A percentile compares a stretch with the other conserved stretches of the same genome.
phyloP scores from a whole-genome alignment of 2,888 invertebrate genomes.

The Caenorhabditis angaria region DNA sequence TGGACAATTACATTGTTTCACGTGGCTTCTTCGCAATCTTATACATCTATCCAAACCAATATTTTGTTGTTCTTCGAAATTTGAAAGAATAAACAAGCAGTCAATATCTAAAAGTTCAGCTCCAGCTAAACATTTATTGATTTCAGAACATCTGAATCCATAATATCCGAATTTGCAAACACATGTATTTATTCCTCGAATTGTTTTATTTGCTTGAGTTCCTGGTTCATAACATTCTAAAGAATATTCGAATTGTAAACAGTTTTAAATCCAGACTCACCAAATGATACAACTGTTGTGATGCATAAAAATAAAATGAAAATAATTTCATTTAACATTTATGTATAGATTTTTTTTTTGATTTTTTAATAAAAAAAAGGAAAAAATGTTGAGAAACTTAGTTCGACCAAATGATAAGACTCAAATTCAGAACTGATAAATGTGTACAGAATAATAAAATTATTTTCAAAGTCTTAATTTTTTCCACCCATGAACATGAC shows the following conservation, averaged over 20 bases:
- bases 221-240: constrained; percentile 36
- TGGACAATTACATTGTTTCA: constrained; percentile 31
- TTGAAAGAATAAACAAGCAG: background rate
- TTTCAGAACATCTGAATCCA: constrained; percentile 27
- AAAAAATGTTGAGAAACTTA: background rate
- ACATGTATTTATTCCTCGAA: constrained; percentile 21
- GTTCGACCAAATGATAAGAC: background rate
- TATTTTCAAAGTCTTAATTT: too few species aligned
- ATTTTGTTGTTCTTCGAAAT: background rate
- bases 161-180: constrained; percentile 31
- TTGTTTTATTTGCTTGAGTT: constrained; percentile 21
- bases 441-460: too few species aligned
- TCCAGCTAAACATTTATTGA: constrained; percentile 25
- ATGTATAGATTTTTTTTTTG: background rate
- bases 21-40: constrained; percentile 9
- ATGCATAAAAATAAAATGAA: background rate
- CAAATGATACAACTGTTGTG: background rate
- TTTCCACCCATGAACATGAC: too few species aligned
- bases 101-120: constrained; percentile 20
- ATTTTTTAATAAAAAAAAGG: background rate
- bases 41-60: background rate
- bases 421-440: too few species aligned
- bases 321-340: background rate
- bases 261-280: background rate
- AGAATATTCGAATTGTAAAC: background rate